These are phyloP conservation scores for Gnathonemus echidnorhynchus DNA, from an alignment of 2,113 vertebrate species.

Conservation along the genomic window DNA sequence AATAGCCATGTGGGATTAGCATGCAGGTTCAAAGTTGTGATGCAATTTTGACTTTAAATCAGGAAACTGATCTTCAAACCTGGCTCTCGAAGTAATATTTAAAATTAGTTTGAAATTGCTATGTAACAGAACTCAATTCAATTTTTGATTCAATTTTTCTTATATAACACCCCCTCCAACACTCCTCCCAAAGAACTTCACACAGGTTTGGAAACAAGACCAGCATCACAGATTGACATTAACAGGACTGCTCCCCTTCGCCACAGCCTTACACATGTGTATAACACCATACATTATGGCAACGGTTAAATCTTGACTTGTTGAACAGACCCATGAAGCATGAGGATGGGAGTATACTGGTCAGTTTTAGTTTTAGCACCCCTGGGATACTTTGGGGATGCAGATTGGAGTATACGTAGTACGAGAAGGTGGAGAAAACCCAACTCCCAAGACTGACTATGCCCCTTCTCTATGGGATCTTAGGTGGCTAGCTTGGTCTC, in stretches of 20 bases:
- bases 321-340: not conserved
- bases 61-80: not conserved
- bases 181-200: not conserved
- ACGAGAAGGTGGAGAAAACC: not conserved
- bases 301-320: not conserved
- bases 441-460: too few relatives aligned
- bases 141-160: constrained; percentile 5
- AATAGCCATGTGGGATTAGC: not conserved
- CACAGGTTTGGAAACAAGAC: not conserved
- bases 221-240: not conserved
- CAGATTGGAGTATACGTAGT: not conserved
- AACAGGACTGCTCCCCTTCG: not conserved
- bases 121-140: not conserved
- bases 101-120: not conserved
- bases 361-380: not conserved
- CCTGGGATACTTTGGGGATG: not conserved
- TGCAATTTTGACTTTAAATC: not conserved
- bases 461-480: not conserved
- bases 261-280: not conserved
- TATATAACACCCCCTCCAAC: not conserved
- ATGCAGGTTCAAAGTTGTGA: not conserved
- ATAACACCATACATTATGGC: not conserved
- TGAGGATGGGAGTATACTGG: not conserved
- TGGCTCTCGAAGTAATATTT: not conserved
- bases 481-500: not conserved